Evolutionary conservation across 2,113 vertebrate genomes (phyloP).

Genomic region (Megalops atlanticus): DNA sequence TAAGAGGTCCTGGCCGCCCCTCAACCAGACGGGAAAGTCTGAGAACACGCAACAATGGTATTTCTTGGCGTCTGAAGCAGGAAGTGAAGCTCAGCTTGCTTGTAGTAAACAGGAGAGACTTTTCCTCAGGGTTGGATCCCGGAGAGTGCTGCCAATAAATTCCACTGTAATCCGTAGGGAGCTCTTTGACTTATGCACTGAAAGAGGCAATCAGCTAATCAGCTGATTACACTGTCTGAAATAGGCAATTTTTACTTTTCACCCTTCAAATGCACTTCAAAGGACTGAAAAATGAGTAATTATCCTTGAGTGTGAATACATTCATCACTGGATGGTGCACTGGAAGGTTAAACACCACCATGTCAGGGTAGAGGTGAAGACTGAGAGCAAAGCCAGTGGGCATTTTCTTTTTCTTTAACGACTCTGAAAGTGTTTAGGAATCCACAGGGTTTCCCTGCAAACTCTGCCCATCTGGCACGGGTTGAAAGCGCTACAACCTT

Average conservation of each 20-base stretch:
- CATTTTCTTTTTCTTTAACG: neutral
- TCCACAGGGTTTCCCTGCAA: neutral
- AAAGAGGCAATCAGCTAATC: neutral
- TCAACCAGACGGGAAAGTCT: neutral
- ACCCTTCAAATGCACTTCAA: neutral
- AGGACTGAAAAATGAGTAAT: neutral
- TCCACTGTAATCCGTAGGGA: neutral
- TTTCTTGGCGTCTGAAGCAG: neutral
- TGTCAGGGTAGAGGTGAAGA: neutral
- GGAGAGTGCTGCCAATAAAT: neutral
- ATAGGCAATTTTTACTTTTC: neutral
- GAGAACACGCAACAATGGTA: too few species aligned
- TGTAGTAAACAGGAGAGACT: neutral
- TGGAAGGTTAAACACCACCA: neutral
- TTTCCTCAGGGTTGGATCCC: neutral
- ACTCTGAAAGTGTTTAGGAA: neutral
- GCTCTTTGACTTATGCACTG: neutral
- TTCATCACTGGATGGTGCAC: neutral
- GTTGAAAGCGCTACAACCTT: neutral
- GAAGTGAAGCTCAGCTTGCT: neutral
- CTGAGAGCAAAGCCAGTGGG: neutral
- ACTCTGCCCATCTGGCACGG: neutral
- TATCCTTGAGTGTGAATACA: neutral
- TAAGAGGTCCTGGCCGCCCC: neutral
- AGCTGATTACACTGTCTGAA: neutral